Evolutionary conservation across 1,140 invertebrate genomes (phyloP).

Genomic region (Popillia japonica): DNA sequence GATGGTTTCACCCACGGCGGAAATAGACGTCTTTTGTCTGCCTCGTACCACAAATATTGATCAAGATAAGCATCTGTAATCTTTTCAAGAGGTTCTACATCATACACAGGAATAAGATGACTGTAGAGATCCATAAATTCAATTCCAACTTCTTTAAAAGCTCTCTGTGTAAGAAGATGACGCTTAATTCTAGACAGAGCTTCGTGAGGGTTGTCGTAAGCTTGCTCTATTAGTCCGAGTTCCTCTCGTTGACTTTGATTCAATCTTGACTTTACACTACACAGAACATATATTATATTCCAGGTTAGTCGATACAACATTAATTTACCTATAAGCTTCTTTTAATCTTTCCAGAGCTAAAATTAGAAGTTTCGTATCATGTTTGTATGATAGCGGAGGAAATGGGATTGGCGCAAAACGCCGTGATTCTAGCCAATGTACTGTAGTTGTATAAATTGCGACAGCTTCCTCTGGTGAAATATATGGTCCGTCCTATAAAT

Average conservation of each 20-base stretch:
- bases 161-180: constrained; percentile 96
- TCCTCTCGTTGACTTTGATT: constrained; percentile 99
- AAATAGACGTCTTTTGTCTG: constrained; percentile 95
- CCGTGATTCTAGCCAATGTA: constrained; percentile 98
- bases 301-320: background rate
- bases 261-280: constrained; percentile 94
- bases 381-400: constrained; percentile 98
- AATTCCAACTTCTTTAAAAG: constrained; percentile 98
- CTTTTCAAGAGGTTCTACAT: constrained; percentile 98
- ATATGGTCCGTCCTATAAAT: constrained; percentile 91
- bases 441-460: constrained; percentile 99
- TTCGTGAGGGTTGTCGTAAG: constrained; percentile 99
- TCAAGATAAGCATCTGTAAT: constrained; percentile 99
- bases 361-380: constrained; percentile 98
- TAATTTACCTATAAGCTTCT: constrained; percentile 85
- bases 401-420: constrained; percentile 99
- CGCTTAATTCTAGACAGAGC: constrained; percentile 98
- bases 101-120: constrained; percentile 98
- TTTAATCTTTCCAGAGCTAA: constrained; percentile 96
- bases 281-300: constrained; percentile 43
- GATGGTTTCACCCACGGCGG: constrained; percentile 99
- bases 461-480: constrained; percentile 99
- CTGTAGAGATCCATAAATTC: constrained; percentile 99
- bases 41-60: constrained; percentile 99
- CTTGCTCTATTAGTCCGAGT: constrained; percentile 97